Evolutionary conservation across 2,888 invertebrate genomes (phyloP).

Genomic region (Stramonita haemastoma): DNA sequence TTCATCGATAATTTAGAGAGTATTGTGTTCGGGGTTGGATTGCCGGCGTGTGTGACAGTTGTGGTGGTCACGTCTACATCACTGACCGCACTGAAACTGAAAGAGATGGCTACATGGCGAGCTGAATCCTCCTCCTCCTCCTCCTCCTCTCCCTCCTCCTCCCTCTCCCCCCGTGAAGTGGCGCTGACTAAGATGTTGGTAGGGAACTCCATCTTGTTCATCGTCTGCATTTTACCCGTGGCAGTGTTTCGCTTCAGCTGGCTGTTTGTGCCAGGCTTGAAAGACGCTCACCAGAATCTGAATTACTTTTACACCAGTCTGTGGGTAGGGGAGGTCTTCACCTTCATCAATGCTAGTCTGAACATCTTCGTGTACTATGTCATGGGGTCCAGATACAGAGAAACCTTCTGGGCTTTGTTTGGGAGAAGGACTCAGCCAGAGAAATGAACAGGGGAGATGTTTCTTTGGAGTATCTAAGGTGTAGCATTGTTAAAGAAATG

Average conservation of each 20-base stretch:
- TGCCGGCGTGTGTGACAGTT: neutral
- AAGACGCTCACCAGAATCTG: neutral
- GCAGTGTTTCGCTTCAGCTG: neutral
- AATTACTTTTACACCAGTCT: neutral
- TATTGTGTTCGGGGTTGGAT: neutral
- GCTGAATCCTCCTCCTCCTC: neutral
- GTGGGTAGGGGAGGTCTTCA: neutral
- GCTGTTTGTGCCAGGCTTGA: neutral
- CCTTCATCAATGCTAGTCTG: neutral
- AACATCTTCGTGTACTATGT: slow-evolving; percentile 13
- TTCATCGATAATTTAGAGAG: neutral
- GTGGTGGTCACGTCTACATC: neutral
- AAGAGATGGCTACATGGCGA: neutral
- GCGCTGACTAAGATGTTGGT: neutral
- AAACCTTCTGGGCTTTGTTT: neutral
- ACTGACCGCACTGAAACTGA: neutral
- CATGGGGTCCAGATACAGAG: neutral
- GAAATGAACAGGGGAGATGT: too few relatives aligned
- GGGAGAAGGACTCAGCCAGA: neutral
- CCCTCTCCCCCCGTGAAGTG: neutral
- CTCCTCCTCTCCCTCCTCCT: neutral
- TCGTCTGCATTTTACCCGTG: neutral
- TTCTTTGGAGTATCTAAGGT: too few relatives aligned
- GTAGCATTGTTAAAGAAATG: too few relatives aligned
- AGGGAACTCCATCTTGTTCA: neutral